Evolutionary conservation across 2,888 invertebrate genomes (phyloP), one percentile per base, ranked within the genome.

Genomic region (Tortricodes alternella): DNA sequence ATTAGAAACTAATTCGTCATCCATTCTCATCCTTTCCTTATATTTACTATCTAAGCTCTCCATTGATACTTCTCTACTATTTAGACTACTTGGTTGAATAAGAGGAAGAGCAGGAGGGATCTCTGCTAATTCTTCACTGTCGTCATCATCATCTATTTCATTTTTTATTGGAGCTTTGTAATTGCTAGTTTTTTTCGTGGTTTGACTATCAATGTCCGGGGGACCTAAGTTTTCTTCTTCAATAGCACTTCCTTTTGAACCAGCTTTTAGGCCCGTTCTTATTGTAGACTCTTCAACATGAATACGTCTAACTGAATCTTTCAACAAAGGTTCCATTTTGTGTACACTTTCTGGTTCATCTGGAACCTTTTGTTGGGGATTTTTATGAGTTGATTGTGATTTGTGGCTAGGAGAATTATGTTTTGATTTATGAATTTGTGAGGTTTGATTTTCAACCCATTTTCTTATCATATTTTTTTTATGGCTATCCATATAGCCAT

Each of bases 401-500:
- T 86, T 89, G 58, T 89, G 89, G 63, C 85, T 89, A 16, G 92
- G 89, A 9, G 93, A 91, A 61, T 82, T 91, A 62, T 92, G 93
- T 65, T 92, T 92, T 1, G 93, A 92, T 71, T 93, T 93, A 73
- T 95, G 94, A 65, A 96, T 95, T 86, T 96, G 96, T 13, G 94
- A 93, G 0, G 96, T 96, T 83, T 97, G 97, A 75, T 96, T 96
- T 83, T 97, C 97, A 1, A 97, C 97, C 97, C 97, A 97, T 74
- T 97, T 95, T 43, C 96, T 92, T 48, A 97, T 97, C 97, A 97
- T 97, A 68, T 95, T 95, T 80, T 97, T 96, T 78, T 98, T 98
- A 71, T 97, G 96, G 67, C 93, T 96, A 72, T 97, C 97, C 97
- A 97, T 97, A 71, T 96, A 97, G 0, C 97, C 96, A 74, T 97